These are phyloP conservation scores for Capra hircus DNA, from an alignment of 2,113 vertebrate genomes.

Conservation along the genomic window DNA sequence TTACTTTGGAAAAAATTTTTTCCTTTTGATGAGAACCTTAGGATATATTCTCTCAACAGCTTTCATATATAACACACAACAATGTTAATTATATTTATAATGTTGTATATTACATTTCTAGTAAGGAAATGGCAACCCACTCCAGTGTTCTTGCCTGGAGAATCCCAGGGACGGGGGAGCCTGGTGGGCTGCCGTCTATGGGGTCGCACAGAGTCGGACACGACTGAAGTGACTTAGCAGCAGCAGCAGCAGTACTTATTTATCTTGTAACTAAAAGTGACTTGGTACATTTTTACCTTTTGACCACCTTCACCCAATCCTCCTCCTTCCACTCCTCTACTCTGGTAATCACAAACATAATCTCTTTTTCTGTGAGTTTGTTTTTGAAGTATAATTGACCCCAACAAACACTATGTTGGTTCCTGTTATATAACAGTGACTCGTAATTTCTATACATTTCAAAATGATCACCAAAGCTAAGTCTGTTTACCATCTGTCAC, in stretches of 20 bases:
- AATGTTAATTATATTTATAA: background rate
- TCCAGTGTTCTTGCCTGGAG: no score
- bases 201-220: rapidly evolving
- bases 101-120: background rate
- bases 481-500: background rate
- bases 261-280: background rate
- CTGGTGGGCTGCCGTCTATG: no score
- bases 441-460: background rate
- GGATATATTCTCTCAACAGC: background rate
- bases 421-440: background rate
- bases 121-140: no score
- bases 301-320: background rate
- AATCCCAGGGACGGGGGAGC: no score
- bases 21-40: background rate
- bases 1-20: background rate
- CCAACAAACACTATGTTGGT: background rate
- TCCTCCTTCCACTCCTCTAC: background rate
- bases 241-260: background rate
- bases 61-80: background rate
- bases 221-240: no score
- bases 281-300: background rate
- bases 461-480: background rate
- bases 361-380: background rate
- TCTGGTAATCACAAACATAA: background rate
- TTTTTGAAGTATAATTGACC: background rate